These are phyloP conservation scores for Archivesica marissinica DNA, from an alignment of 1,140 invertebrate genomes.

Conservation along the genomic window DNA sequence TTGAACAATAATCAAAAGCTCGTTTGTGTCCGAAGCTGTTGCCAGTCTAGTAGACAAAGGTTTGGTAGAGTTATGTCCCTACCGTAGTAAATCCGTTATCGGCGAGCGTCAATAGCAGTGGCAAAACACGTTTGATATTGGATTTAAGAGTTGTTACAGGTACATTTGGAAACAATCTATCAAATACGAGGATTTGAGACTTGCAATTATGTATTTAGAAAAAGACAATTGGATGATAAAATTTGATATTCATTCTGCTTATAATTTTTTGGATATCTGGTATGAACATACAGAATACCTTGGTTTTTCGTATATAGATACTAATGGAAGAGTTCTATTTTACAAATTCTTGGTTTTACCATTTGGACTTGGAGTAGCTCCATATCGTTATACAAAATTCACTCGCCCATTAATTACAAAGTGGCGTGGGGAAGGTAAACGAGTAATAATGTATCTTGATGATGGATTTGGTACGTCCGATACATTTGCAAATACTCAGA, in stretches of 20 bases:
- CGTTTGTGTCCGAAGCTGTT: too few species aligned
- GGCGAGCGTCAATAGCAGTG: slow-evolving; percentile 47
- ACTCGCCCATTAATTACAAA: slow-evolving; percentile 40
- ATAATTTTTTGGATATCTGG: slow-evolving; percentile 46
- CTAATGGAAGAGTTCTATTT: background rate
- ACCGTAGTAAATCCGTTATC: slow-evolving; percentile 51
- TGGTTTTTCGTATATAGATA: background rate
- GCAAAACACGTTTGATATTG: slow-evolving; percentile 57
- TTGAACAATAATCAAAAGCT: slow-evolving; percentile 47
- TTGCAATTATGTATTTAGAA: slow-evolving; percentile 41
- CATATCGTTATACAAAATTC: slow-evolving; percentile 52
- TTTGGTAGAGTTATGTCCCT: background rate
- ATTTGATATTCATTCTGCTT: slow-evolving; percentile 52
- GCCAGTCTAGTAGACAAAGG: slow-evolving; percentile 26
- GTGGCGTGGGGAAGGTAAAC: slow-evolving; percentile 32
- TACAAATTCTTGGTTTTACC: slow-evolving; percentile 57
- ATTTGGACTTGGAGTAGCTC: slow-evolving; percentile 41
- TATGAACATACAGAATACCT: slow-evolving; percentile 1
- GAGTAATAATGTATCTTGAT: slow-evolving; percentile 31
- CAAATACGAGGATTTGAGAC: slow-evolving; percentile 57
- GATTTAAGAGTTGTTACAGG: slow-evolving; percentile 58
- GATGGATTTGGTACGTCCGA: slow-evolving; percentile 34
- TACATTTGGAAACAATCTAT: slow-evolving; percentile 59
- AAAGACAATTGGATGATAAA: slow-evolving; percentile 23
- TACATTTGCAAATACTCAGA: background rate